These are phyloP conservation scores for Mormyrus proboscirostris DNA, from an alignment of 2,797 vertebrate species.

Conservation along the genomic window DNA sequence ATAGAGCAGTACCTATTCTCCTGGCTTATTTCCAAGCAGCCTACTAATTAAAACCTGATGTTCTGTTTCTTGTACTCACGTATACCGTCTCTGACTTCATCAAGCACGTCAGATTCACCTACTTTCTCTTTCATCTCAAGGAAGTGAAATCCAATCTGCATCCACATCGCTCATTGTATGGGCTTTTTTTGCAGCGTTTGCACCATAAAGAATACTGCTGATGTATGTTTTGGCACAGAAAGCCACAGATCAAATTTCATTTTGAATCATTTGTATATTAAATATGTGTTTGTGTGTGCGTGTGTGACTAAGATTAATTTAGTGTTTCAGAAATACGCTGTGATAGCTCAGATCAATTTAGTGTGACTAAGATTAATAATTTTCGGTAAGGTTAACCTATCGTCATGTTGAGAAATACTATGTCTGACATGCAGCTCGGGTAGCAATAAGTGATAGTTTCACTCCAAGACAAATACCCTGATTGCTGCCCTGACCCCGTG, in stretches of 20 bases:
- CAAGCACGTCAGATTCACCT: not conserved
- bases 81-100: not conserved
- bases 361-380: not conserved
- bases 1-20: not conserved
- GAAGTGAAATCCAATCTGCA: not conserved
- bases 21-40: not conserved
- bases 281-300: not conserved
- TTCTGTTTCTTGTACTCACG: not conserved
- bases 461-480: not conserved
- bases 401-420: not conserved
- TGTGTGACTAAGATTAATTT: not conserved
- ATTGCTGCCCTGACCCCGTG: not conserved
- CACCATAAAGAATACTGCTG: not conserved
- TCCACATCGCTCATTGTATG: not conserved
- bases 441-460: not conserved
- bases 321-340: not conserved
- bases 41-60: not conserved
- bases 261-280: not conserved
- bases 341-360: not conserved
- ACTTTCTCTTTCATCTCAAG: not conserved
- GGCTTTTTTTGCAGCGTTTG: not conserved
- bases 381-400: not conserved
- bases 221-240: not conserved
- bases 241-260: not conserved
- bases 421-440: not conserved